Conservation (phyloP, 2,888 invertebrate species). For the Exephanes ischioxanthus region DNA sequence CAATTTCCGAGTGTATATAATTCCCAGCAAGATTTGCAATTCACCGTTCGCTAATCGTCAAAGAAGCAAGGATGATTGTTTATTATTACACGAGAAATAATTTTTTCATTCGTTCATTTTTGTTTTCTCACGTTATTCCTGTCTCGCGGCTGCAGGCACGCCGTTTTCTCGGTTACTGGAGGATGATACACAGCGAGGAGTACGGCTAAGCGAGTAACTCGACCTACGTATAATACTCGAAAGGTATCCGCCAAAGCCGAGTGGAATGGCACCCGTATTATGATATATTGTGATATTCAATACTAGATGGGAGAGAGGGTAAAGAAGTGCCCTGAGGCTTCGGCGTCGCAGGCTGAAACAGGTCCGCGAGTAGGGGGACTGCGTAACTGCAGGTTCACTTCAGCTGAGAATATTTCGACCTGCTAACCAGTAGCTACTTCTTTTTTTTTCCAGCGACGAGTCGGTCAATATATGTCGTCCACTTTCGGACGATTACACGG, state of each 20-base stretch:
- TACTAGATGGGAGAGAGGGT: slow-evolving; percentile 69
- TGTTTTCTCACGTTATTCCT: background rate
- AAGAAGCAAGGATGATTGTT: slow-evolving; percentile 29
- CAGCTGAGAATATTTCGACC: slow-evolving; percentile 33
- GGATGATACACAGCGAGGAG: slow-evolving; percentile 10
- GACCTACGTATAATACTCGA: slow-evolving; percentile 67
- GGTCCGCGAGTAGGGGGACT: slow-evolving; percentile 35
- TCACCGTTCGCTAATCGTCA: slow-evolving; percentile 23
- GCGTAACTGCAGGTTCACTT: slow-evolving; percentile 7
- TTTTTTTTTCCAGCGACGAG: slow-evolving; percentile 23
- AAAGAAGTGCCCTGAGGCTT: slow-evolving; percentile 67
- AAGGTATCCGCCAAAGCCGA: slow-evolving; percentile 65
- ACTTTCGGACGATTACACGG: slow-evolving; percentile 52
- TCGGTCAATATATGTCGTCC: slow-evolving; percentile 46
- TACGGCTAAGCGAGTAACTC: slow-evolving; percentile 61
- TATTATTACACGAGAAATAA: slow-evolving; percentile 39
- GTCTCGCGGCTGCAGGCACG: background rate
- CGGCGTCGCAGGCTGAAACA: slow-evolving; percentile 36
- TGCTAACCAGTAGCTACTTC: slow-evolving; percentile 34
- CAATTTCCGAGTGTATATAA: slow-evolving; percentile 3
- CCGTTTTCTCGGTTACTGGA: background rate
- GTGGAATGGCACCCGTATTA: slow-evolving; percentile 70
- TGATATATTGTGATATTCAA: slow-evolving; percentile 77
- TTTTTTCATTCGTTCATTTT: background rate
- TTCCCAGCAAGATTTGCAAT: slow-evolving; percentile 20